Evolutionary conservation across 2,888 invertebrate species (phyloP).

Genomic region (Buathra laborator): DNA sequence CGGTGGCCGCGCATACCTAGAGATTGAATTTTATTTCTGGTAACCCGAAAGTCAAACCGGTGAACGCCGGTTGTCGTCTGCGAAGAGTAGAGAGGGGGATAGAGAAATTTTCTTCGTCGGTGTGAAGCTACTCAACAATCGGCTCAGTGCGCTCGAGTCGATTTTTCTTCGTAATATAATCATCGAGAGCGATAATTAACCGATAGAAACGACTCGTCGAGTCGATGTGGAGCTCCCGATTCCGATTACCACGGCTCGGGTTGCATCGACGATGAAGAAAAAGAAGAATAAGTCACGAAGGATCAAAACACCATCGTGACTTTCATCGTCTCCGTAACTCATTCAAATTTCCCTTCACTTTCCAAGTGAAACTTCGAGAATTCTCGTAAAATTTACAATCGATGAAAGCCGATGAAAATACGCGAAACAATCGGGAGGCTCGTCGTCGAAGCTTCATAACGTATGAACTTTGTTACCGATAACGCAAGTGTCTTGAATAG

Average conservation of each 20-base stretch:
- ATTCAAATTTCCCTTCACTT: constrained; percentile 22
- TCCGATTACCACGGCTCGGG: constrained; percentile 2
- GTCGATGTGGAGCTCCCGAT: constrained; percentile 15
- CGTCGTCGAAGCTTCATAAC: not conserved
- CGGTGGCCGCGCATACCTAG: not conserved
- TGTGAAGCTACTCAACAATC: not conserved
- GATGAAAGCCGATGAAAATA: not conserved
- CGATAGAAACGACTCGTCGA: constrained; percentile 4
- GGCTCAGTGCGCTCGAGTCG: not conserved
- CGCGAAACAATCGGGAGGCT: not conserved
- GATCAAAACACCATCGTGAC: not conserved
- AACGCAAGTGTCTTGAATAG: not conserved
- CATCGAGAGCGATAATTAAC: constrained; percentile 20
- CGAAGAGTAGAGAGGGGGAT: not conserved
- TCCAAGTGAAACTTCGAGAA: constrained; percentile 28
- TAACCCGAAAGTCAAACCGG: constrained; percentile 9
- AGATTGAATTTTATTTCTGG: constrained; percentile 2
- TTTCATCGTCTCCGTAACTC: not conserved
- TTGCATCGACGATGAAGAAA: constrained; percentile 8
- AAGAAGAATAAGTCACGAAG: not conserved
- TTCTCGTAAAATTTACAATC: not conserved
- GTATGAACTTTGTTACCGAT: not conserved
- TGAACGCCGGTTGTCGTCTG: not conserved
- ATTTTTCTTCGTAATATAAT: constrained; percentile 31
- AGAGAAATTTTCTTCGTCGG: not conserved